A percentile compares a stretch with the other conserved stretches of the same genome.
Conservation (phyloP, 2,888 invertebrate species). For the Prosopocoilus inquinatus region DNA sequence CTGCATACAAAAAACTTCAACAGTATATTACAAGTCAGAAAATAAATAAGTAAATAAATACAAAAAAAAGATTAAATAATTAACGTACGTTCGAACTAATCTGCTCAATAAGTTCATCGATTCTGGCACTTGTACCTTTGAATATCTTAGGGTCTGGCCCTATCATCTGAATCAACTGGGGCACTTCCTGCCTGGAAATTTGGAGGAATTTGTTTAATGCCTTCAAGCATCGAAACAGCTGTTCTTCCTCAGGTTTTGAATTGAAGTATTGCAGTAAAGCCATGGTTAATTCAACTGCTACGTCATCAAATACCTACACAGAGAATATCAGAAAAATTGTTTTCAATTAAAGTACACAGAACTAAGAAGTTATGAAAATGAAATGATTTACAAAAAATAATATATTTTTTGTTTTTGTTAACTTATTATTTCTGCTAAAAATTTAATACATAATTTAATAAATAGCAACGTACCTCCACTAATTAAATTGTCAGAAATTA, state of each 20-base stretch:
- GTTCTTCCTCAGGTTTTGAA: conserved; percentile 75
- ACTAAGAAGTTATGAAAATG: not conserved
- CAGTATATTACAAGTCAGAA: not conserved
- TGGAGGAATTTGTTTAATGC: conserved; percentile 71
- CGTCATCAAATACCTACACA: conserved; percentile 86
- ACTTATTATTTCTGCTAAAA: no score
- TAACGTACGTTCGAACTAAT: conserved; percentile 66
- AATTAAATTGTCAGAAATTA: no score
- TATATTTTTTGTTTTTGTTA: no score
- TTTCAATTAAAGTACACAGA: not conserved
- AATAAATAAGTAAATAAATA: not conserved
- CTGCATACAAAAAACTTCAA: no score
- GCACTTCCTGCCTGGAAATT: conserved; percentile 79
- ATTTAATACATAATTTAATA: no score
- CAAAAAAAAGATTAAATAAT: conserved; percentile 16
- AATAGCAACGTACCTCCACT: no score
- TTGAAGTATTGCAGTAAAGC: conserved; percentile 87
- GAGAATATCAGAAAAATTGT: conserved; percentile 3
- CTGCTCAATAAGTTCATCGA: conserved; percentile 78
- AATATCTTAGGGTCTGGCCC: conserved; percentile 84
- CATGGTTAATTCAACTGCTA: conserved; percentile 88
- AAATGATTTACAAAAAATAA: not conserved
- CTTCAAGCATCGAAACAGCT: conserved; percentile 74
- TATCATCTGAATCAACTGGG: conserved; percentile 86
- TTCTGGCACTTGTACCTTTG: conserved; percentile 74